Evolutionary conservation across 2,888 invertebrate genomes (phyloP).

Genomic region (Cryptocephalus primarius): DNA sequence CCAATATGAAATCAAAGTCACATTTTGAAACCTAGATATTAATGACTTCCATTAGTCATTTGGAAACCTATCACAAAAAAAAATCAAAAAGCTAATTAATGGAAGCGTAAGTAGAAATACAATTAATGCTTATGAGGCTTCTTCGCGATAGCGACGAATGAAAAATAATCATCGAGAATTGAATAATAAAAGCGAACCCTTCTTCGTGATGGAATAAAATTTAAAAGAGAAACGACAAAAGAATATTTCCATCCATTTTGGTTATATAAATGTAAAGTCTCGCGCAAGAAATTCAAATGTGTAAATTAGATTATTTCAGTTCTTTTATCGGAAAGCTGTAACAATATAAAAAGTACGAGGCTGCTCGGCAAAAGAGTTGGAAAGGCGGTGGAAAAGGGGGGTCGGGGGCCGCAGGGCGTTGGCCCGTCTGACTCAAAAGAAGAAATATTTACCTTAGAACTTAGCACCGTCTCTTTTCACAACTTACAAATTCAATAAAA

Average conservation of each 20-base stretch:
- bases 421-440: constrained; percentile 14
- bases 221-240: constrained; percentile 31
- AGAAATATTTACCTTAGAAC: constrained; percentile 28
- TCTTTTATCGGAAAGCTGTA: constrained; percentile 34
- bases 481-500: constrained; percentile 24
- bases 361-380: constrained; percentile 13
- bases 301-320: constrained; percentile 38
- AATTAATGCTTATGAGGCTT: too few species aligned
- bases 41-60: too few species aligned
- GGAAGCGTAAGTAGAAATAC: too few species aligned
- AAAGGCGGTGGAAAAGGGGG: constrained; percentile 24
- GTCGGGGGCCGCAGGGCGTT: constrained; percentile 17
- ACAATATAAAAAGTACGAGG: constrained; percentile 33
- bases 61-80: too few species aligned
- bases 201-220: constrained; percentile 29
- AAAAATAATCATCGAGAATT: constrained; percentile 27
- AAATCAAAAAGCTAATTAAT: too few species aligned
- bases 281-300: constrained; percentile 36
- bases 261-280: constrained; percentile 35
- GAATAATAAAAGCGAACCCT: constrained; percentile 30
- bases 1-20: too few species aligned
- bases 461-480: constrained; percentile 20
- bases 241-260: constrained; percentile 35
- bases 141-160: not conserved
- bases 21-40: too few species aligned